Evolutionary conservation across 2,888 invertebrate species (phyloP), one percentile per base, ranked within the genome.

Genomic region (Watsonalla binaria): DNA sequence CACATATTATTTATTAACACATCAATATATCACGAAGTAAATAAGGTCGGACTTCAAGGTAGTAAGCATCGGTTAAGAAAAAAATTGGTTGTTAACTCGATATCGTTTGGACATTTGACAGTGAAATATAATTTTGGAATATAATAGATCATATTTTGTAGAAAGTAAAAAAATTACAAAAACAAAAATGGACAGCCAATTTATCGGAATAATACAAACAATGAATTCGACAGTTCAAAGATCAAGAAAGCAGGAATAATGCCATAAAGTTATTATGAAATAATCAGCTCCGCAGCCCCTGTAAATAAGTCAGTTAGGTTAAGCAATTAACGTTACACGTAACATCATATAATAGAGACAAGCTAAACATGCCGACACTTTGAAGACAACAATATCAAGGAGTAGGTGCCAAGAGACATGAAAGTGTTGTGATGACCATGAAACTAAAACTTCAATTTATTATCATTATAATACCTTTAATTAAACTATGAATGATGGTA

Each of bases 351-450:
- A 8, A 11, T 5, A 11, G 11, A 42, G 9, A 60, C 62, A 58
- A 80, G 72, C 78, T 79, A 79, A 64, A 66, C 82, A 83, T 83
- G 82, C 82, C 65, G 70, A 71, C 74, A 65, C 72, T 61, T 53
- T 52, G 42, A 56, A 59, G 58, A 56, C 63, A 66, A 76, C 64
- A 77, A 24, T 68, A 78, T 71, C 63, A 71, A 72, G 69, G 65
- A 65, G 67, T 62, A 62, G 64, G 86, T 86, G 85, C 85, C 74
- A 76, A 62, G 71, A 66, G 65, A 69, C 72, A 71, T 73, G 67
- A 57, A 72, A 72, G 79, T 47, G 62, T 68, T 53, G 78, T 84
- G 82, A 70, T 66, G 66, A 70, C 35, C 34, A 76, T 76, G 68
- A 71, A 52, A 62, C 66, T 59, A 61, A 65, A 58, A 61, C 59